Percentiles rank a stretch among this genome's conserved stretches.
Conservation (phyloP, 2,113 vertebrate species). For the Antechinus flavipes region DNA sequence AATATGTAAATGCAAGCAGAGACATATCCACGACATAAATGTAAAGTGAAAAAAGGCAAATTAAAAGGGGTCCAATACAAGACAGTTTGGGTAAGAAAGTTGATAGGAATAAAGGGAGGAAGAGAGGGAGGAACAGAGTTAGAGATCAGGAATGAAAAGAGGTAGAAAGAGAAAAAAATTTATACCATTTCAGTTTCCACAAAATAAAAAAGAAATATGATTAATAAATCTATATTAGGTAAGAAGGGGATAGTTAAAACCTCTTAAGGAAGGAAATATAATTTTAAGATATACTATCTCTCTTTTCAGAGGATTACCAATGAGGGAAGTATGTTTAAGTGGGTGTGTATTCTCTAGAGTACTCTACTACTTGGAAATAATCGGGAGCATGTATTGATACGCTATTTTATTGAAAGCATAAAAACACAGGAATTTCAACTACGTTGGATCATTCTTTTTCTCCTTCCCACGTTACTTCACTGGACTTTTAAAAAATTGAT, state of each 20-base stretch:
- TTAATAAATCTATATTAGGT: neutral
- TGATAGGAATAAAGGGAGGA: neutral
- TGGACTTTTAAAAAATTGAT: neutral
- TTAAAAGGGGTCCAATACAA: neutral
- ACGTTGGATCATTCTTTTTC: neutral
- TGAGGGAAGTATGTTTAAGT: neutral
- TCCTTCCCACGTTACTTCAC: neutral
- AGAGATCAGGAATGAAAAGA: neutral
- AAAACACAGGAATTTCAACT: neutral
- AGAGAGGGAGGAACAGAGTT: too few relatives aligned
- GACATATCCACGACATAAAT: neutral
- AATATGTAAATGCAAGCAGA: too few relatives aligned
- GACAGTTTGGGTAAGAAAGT: too few relatives aligned
- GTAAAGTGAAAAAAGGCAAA: neutral
- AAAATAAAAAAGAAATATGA: neutral
- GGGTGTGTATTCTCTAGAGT: neutral
- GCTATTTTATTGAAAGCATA: neutral
- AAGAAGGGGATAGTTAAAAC: neutral
- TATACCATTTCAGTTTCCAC: neutral
- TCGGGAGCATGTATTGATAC: neutral
- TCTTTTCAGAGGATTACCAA: neutral
- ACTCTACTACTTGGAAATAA: neutral
- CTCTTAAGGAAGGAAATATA: neutral
- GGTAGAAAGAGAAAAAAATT: neutral
- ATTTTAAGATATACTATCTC: neutral